Percentiles rank a stretch among this genome's conserved stretches.
These are phyloP conservation scores for Ditula angustiorana DNA, from an alignment of 2,888 invertebrate genomes.

Conservation along the genomic window DNA sequence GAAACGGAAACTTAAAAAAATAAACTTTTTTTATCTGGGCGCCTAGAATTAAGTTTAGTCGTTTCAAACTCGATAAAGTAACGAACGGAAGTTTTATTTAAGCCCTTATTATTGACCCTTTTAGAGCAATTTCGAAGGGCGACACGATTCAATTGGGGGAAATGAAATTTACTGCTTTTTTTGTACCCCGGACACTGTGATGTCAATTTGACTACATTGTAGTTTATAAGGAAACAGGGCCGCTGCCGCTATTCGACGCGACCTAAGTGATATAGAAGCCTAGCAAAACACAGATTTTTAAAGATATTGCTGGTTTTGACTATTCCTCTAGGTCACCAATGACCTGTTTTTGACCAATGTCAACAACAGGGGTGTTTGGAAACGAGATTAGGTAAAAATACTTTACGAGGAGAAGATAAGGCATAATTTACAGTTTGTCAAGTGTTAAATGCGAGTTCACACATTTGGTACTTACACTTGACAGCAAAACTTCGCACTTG, in stretches of 20 bases:
- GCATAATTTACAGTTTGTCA: too few species aligned
- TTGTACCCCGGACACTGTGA: background rate
- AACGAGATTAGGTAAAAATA: too few species aligned
- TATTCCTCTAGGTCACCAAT: too few species aligned
- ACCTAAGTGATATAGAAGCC: background rate
- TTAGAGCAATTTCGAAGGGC: slow-evolving; percentile 22
- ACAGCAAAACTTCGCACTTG: too few species aligned
- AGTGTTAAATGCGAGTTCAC: too few species aligned
- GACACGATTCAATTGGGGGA: slow-evolving; percentile 4
- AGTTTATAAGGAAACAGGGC: background rate
- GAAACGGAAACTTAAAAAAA: background rate
- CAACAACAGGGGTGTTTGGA: too few species aligned
- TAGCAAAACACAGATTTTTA: background rate
- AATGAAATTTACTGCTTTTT: slow-evolving; percentile 16
- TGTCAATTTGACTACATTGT: slow-evolving; percentile 10
- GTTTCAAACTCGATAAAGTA: slow-evolving; percentile 14
- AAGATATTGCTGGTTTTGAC: too few species aligned
- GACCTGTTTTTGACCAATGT: too few species aligned
- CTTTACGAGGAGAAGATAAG: too few species aligned
- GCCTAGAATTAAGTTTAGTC: slow-evolving; percentile 1
- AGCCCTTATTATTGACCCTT: slow-evolving; percentile 15
- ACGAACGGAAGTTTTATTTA: slow-evolving; percentile 20
- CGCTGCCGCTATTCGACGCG: background rate
- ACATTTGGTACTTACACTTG: too few species aligned
- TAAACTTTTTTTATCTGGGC: background rate